Evolutionary conservation across 2,797 vertebrate genomes (phyloP), one percentile per base, ranked within the genome.

Genomic region (Oreonectes daqikongensis): DNA sequence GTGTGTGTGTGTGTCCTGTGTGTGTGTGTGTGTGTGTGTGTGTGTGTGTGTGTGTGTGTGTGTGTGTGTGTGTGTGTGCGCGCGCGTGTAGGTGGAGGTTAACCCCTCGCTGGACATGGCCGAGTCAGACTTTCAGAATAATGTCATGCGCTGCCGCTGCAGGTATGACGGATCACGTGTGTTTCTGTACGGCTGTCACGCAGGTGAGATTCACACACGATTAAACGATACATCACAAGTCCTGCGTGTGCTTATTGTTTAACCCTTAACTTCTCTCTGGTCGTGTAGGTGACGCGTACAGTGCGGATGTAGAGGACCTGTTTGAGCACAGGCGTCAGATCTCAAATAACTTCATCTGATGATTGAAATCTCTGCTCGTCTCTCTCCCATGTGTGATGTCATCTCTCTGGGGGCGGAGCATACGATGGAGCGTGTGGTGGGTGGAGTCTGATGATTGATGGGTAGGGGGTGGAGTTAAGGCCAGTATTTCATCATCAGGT

Each of bases 91-190:
- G 97, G 95, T 99, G 81, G 88, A 97, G 0, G 95, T 99, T 64
- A 99, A 99, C 85, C 97, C 97, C 42, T 93, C 94, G 11, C 90
- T 95, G 0, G 97, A 99, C 85, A 97, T 99, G 92, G 94, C 96
- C 0, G 97, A 99, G 84, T 97, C 97, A 0, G 97, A 99, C 79
- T 99, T 99, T 89, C 93, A 95, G 82, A 99, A 99, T 88, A 99
- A 99, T 0, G 91, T 95, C 80, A 93, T 99, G 93, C 92, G 92
- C 67, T 99, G 97, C 82, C 92, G 92, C 70, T 99, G 97, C 93
- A 97, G 95, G 81, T 99, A 99, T 0, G 96, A 99, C 0, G 97
- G 97, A 55, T 93, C 92, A 3, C 92, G 94, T 0, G 86, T 97
- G 83, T 99, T 94, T 93, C 89, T 99, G 91, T 96, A 95, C 0